Evolutionary conservation across 2,113 vertebrate species (phyloP).

Genomic region (Pelusios castaneus): DNA sequence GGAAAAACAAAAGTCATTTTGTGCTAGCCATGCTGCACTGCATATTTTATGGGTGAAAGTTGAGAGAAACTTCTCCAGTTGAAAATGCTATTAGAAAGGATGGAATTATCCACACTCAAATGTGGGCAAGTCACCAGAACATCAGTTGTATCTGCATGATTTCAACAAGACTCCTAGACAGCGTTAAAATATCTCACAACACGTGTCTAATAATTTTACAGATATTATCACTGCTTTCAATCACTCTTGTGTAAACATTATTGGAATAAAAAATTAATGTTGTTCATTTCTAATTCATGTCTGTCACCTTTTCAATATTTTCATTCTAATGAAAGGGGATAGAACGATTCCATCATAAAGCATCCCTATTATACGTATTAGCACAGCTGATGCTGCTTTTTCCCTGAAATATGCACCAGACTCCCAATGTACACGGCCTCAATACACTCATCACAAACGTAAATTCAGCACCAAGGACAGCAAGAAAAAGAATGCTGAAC

Average conservation of each 20-base stretch:
- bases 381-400: neutral
- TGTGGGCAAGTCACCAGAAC: neutral
- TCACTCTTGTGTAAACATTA: neutral
- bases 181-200: neutral
- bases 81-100: neutral
- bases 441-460: rapidly evolving
- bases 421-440: neutral
- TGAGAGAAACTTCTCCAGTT: neutral
- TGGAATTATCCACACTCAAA: neutral
- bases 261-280: neutral
- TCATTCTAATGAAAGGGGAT: neutral
- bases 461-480: neutral
- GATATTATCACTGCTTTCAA: neutral
- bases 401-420: neutral
- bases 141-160: neutral
- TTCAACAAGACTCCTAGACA: neutral
- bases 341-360: neutral
- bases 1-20: neutral
- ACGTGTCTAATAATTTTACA: neutral
- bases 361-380: neutral
- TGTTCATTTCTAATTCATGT: neutral
- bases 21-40: neutral
- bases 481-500: neutral
- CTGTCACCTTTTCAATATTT: neutral
- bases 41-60: neutral